Conservation (phyloP, 2,888 invertebrate genomes). For the Conchocele bisecta region DNA sequence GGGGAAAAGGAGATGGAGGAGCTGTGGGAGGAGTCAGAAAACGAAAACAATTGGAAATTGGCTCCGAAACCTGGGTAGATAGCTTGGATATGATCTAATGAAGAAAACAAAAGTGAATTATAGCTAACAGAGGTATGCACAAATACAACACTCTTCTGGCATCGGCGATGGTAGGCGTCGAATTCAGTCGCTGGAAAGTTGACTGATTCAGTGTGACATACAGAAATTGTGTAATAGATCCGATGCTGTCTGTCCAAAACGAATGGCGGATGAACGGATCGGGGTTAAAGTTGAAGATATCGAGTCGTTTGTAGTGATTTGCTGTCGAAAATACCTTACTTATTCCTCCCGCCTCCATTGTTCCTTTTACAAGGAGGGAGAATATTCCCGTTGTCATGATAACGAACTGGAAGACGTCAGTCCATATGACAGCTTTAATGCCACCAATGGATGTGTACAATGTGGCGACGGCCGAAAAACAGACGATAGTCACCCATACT, state of each 20-base stretch:
- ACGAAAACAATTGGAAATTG: too few relatives aligned
- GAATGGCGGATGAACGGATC: constrained; percentile 42
- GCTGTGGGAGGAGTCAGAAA: too few relatives aligned
- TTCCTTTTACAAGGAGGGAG: constrained; percentile 8
- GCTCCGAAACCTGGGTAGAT: too few relatives aligned
- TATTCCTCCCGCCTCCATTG: not conserved
- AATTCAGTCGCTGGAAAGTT: constrained; percentile 37
- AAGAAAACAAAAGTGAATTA: too few relatives aligned
- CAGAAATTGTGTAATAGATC: constrained; percentile 26
- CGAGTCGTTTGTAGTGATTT: not conserved
- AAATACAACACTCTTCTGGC: constrained; percentile 26
- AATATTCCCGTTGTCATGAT: constrained; percentile 18
- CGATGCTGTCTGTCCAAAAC: constrained; percentile 44
- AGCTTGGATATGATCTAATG: too few relatives aligned
- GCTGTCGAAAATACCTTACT: not conserved
- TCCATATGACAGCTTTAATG: constrained; percentile 22
- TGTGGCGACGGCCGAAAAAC: not conserved
- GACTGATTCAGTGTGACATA: constrained; percentile 26
- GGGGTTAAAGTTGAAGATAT: constrained; percentile 21
- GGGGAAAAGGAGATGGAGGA: too few relatives aligned
- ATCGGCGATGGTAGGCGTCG: constrained; percentile 16
- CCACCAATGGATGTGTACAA: constrained; percentile 18
- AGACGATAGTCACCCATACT: constrained; percentile 8
- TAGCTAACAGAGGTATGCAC: too few relatives aligned
- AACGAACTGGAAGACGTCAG: constrained; percentile 14